These are phyloP conservation scores for Arrhopalites spinosus DNA, from an alignment of 2,888 invertebrate species.

Conservation along the genomic window DNA sequence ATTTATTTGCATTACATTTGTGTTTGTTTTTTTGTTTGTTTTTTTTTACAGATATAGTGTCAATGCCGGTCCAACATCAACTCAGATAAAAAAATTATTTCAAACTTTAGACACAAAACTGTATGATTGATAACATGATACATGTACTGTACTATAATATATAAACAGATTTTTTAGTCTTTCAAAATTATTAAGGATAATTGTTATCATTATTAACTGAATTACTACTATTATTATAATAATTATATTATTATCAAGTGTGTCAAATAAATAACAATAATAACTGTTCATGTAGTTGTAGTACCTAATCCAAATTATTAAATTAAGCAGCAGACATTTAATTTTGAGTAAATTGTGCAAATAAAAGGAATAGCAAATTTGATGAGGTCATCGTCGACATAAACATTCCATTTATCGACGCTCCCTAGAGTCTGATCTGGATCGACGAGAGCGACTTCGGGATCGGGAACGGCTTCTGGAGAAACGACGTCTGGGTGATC, in stretches of 20 bases:
- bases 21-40: constrained; percentile 12
- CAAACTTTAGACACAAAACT: constrained; percentile 35
- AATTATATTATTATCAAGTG: constrained; percentile 27
- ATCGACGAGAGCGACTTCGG: constrained; percentile 44
- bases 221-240: neutral
- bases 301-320: constrained; percentile 10
- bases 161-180: constrained; percentile 29
- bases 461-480: constrained; percentile 55
- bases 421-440: constrained; percentile 50
- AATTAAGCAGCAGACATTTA: constrained; percentile 29
- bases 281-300: neutral
- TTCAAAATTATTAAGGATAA: constrained; percentile 26
- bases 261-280: constrained; percentile 35
- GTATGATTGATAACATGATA: constrained; percentile 25
- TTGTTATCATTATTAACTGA: neutral
- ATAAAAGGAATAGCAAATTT: constrained; percentile 33
- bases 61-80: constrained; percentile 26
- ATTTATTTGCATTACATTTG: constrained; percentile 35
- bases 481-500: constrained; percentile 53
- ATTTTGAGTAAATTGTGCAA: constrained; percentile 33
- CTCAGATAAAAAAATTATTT: constrained; percentile 36
- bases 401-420: constrained; percentile 44
- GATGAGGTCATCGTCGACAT: constrained; percentile 25
- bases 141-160: constrained; percentile 2
- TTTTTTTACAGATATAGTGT: constrained; percentile 31